Evolutionary conservation across 1,140 invertebrate genomes (phyloP), one percentile per base, ranked within the genome.

Genomic region (Trichonephila clavipes): DNA sequence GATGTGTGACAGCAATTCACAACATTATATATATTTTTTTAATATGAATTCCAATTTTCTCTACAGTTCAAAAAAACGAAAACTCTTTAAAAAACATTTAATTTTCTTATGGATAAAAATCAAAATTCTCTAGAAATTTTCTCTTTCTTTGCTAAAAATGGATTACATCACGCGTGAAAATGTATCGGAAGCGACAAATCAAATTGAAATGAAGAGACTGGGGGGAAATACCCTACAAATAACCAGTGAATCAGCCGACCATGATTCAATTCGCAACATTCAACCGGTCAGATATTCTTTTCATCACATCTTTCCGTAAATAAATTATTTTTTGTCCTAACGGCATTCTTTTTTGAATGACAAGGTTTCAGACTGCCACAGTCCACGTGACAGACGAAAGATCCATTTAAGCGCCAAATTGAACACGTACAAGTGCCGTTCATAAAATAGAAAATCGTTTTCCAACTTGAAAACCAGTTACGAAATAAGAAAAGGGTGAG

Each of bases 381-480:
- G 28, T 18, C 72, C 72, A 77, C 28, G 72, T 77, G 72, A 77
- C 28, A 18, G 72, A 44, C 85, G 62, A 61, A n/a, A 19, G 58
- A 24, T 18, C 85, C 59, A n/a, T 61, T 87, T 87, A 64, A 87
- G 85, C 85, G 85, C 85, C 85, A 87, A 87, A 87, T 87, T 62
- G 85, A 87, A 87, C 85, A 87, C 51, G 51, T 59, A 59, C 40
- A 85, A 61, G 21, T 34, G 59, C 51, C 24, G 85, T 34, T 61
- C 85, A 62, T 64, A 61, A 34, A 87, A 87, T 24, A 87, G 58
- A 61, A 87, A 61, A 87, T 59, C 58, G 59, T 18, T n/a, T 19
- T 28, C 85, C 61, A 64, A 87, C 85, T 62, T 16, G 28, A 87
- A 88, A 88, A 88, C 87, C 87, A 69, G 87, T 88, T 88, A 88